Evolutionary conservation across 2,888 invertebrate genomes (phyloP).

Genomic region (Pachydiplax longipennis): DNA sequence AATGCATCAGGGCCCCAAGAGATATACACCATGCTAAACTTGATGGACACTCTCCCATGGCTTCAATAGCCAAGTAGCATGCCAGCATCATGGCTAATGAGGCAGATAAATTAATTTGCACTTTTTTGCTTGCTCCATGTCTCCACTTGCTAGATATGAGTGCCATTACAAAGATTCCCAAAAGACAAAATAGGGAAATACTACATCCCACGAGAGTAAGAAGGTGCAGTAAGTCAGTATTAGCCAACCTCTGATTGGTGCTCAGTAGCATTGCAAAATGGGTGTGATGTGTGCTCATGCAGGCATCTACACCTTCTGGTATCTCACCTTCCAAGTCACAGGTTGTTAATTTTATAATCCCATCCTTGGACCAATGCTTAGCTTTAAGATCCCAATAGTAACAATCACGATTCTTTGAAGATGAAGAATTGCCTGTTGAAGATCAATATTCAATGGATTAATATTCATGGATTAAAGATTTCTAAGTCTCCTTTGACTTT

Average conservation of each 20-base stretch:
- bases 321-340: background rate
- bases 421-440: background rate
- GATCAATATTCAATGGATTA: background rate
- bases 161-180: constrained; percentile 46
- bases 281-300: constrained; percentile 48
- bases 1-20: constrained; percentile 47
- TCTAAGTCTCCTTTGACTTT: too few species aligned
- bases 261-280: constrained; percentile 49
- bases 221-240: constrained; percentile 43
- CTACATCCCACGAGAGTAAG: constrained; percentile 46
- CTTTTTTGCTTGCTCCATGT: constrained; percentile 47
- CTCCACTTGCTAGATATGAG: constrained; percentile 45
- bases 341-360: constrained; percentile 2
- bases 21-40: constrained; percentile 31
- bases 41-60: background rate
- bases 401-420: constrained; percentile 28
- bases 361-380: constrained; percentile 47
- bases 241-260: background rate
- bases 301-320: constrained; percentile 25
- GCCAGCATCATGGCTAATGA: constrained; percentile 46
- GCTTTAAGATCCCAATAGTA: constrained; percentile 48
- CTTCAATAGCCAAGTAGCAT: constrained; percentile 22
- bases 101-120: constrained; percentile 47
- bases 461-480: too few species aligned
- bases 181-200: constrained; percentile 45